Conservation (phyloP, 37 sponge, comb jelly and placozoan species). For the Petrosia ficiformis region DNA sequence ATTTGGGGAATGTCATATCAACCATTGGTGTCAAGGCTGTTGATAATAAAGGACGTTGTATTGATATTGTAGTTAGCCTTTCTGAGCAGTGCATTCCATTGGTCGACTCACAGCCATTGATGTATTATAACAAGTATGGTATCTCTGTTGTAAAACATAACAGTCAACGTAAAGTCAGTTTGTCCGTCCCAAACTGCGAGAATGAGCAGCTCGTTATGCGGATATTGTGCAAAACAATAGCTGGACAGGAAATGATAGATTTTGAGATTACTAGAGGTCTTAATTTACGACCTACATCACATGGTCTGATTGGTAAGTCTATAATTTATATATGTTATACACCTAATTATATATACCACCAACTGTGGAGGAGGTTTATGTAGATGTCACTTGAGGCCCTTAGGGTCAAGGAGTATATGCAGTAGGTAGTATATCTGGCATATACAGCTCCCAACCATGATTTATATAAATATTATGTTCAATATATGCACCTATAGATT, state of each 20-base stretch:
- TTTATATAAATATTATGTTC: too few species aligned
- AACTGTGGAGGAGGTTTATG: too few species aligned
- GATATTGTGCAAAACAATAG: constrained; percentile 19
- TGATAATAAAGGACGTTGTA: constrained; percentile 10
- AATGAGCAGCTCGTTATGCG: constrained; percentile 34
- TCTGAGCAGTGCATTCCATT: background rate
- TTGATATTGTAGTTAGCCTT: constrained; percentile 8
- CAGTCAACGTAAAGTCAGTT: constrained; percentile 12
- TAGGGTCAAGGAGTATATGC: too few species aligned
- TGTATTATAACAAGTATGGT: background rate
- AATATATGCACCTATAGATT: too few species aligned
- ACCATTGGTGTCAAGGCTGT: constrained; percentile 26
- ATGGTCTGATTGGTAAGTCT: constrained; percentile 53
- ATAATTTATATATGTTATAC: too few species aligned
- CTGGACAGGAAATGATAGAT: constrained; percentile 6
- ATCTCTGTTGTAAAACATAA: constrained; percentile 9
- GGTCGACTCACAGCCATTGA: background rate
- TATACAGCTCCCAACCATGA: too few species aligned
- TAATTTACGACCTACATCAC: constrained; percentile 43
- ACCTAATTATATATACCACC: too few species aligned
- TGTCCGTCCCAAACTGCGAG: constrained; percentile 52
- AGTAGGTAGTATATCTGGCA: too few species aligned
- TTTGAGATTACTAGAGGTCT: constrained; percentile 40
- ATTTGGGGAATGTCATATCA: constrained; percentile 17
- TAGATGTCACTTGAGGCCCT: too few species aligned